Evolutionary conservation across 2,888 invertebrate genomes (phyloP).

Genomic region (Octonoba sinensis): DNA sequence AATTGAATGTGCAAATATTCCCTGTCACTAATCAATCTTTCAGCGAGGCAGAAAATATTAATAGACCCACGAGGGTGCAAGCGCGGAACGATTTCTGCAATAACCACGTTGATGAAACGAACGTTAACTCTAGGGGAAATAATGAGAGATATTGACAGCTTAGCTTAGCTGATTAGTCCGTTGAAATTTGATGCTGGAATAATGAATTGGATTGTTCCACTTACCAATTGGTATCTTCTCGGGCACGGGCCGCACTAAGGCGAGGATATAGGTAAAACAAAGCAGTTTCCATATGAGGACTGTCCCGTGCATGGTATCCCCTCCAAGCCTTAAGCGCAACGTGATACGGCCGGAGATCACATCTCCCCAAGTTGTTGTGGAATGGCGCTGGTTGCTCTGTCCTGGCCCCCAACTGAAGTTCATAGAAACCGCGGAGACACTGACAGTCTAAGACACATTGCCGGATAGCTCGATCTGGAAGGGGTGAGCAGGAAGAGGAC

Average conservation of each 20-base stretch:
- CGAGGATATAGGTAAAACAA: conserved; percentile 63
- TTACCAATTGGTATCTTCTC: conserved; percentile 66
- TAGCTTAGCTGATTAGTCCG: too few species aligned
- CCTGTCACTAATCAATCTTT: too few species aligned
- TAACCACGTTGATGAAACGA: too few species aligned
- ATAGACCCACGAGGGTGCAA: too few species aligned
- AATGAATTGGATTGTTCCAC: conserved; percentile 7
- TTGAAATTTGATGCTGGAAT: too few species aligned
- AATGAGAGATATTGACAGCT: too few species aligned
- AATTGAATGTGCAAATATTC: too few species aligned
- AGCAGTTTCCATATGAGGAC: conserved; percentile 61
- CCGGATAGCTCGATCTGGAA: conserved; percentile 22
- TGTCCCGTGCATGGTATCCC: conserved; percentile 54
- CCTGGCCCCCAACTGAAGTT: conserved; percentile 30
- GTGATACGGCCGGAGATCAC: conserved; percentile 35
- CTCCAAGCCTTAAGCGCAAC: conserved; percentile 24
- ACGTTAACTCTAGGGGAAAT: too few species aligned
- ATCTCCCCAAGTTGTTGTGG: conserved; percentile 36
- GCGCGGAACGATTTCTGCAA: too few species aligned
- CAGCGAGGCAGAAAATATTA: too few species aligned
- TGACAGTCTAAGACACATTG: conserved; percentile 36
- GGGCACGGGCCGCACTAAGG: conserved; percentile 63
- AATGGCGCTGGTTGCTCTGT: conserved; percentile 26
- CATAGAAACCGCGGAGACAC: conserved; percentile 55
- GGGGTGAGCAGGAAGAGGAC: conserved; percentile 19